Evolutionary conservation across 2,797 vertebrate species (phyloP).

Genomic region (Cossypha dichroa): DNA sequence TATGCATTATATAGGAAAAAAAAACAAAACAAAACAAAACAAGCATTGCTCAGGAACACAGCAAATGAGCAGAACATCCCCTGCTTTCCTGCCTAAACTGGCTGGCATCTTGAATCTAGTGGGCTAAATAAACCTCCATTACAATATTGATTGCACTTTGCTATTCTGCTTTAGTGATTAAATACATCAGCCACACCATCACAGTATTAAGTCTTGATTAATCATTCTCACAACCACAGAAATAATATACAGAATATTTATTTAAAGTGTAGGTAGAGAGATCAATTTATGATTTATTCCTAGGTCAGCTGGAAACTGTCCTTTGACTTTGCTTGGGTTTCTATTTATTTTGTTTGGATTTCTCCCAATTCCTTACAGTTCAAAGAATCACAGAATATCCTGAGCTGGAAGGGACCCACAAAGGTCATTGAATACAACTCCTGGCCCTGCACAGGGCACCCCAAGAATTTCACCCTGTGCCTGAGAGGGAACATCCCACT

Average conservation of each 20-base stretch:
- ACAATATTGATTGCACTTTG: conserved; percentile 54
- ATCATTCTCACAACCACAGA: conserved; percentile 6
- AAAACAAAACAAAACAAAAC: not conserved
- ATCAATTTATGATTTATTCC: not conserved
- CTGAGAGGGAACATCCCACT: not conserved
- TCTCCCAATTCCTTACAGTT: not conserved
- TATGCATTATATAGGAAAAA: not conserved
- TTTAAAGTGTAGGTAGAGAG: not conserved
- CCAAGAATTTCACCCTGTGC: not conserved
- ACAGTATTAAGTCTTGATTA: conserved; percentile 38
- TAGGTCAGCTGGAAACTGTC: not conserved
- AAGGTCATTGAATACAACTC: not conserved
- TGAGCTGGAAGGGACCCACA: not conserved
- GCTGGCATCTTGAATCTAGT: not conserved
- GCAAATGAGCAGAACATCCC: not conserved
- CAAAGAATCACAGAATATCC: not conserved
- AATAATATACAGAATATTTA: not conserved
- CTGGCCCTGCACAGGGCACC: not conserved
- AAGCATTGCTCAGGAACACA: not conserved
- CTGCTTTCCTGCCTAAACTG: not conserved
- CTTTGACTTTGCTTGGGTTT: not conserved
- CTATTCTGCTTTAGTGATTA: conserved; percentile 55
- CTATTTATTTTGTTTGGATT: not conserved
- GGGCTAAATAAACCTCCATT: not conserved
- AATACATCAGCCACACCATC: conserved; percentile 3